These are phyloP conservation scores for Falcunculus frontatus DNA, from an alignment of 2,113 vertebrate genomes.

Conservation along the genomic window DNA sequence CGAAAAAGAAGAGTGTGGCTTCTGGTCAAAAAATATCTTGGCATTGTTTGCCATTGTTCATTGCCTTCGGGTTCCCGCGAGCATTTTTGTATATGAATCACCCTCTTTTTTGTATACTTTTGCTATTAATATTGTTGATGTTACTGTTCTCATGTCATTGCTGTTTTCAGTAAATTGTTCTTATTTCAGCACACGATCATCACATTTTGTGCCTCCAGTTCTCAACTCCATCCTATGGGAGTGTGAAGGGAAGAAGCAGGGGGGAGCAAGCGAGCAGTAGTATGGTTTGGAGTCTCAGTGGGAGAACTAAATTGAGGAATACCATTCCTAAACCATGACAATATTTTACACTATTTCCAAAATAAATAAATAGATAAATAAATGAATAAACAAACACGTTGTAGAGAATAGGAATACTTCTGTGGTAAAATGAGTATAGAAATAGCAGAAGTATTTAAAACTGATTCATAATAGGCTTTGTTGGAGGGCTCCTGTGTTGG, in stretches of 20 bases:
- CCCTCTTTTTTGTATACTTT: neutral
- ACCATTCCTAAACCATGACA: neutral
- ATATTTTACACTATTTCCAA: neutral
- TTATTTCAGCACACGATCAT: neutral
- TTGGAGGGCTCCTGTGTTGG: neutral
- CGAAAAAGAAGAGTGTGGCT: neutral
- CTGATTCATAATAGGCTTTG: neutral
- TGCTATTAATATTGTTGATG: neutral
- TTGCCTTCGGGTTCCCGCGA: accelerated
- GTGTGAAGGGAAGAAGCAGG: neutral
- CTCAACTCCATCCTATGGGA: neutral
- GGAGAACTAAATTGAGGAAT: neutral
- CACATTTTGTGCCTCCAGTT: neutral
- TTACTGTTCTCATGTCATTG: neutral
- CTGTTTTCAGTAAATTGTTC: neutral
- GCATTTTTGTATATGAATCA: neutral
- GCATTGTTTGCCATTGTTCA: neutral
- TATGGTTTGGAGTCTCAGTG: neutral
- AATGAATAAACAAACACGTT: neutral
- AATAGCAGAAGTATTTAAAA: neutral
- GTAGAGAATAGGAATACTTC: neutral
- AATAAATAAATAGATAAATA: neutral
- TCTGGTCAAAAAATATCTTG: neutral
- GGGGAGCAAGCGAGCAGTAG: accelerated
- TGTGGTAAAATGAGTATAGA: neutral